Conservation (phyloP, 2,113 vertebrate genomes). For the Entelurus aequoreus region DNA sequence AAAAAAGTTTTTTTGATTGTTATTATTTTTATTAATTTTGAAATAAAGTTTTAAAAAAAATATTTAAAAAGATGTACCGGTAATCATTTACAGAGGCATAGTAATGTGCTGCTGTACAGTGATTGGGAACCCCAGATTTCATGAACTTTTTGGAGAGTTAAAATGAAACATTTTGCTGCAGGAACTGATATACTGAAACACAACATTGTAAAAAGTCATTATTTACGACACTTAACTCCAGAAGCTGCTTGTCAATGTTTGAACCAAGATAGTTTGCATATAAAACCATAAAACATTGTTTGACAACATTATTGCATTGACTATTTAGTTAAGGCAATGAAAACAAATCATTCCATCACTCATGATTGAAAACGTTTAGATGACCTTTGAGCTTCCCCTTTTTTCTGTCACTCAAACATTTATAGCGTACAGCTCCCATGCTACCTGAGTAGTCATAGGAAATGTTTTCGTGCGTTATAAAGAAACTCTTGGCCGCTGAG, state of each 20-base stretch:
- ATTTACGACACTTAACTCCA: conserved; percentile 2
- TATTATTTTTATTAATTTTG: no score
- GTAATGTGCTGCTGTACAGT: no score
- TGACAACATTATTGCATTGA: conserved; percentile 24
- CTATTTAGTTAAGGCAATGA: conserved; percentile 11
- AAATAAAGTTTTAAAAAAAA: no score
- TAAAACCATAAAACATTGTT: conserved; percentile 12
- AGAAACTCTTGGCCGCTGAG: no score
- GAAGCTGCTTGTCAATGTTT: conserved; percentile 18
- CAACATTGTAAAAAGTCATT: conserved; percentile 1
- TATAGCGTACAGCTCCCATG: no score
- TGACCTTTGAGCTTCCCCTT: conserved; percentile 38
- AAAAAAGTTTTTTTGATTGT: no score
- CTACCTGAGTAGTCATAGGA: no score
- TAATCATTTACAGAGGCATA: no score
- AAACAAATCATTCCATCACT: conserved; percentile 14
- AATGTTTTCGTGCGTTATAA: no score
- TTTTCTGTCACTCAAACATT: conserved; percentile 3
- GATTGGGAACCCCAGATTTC: no score
- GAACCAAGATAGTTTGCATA: conserved; percentile 18
- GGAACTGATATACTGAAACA: not conserved
- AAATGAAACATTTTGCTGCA: not conserved
- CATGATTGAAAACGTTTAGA: conserved; percentile 20
- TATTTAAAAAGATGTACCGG: no score
- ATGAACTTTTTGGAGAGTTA: not conserved